Base-by-base conservation (phyloP, 1,140 invertebrate genomes). In the Drosophila grimshawi region DNA sequence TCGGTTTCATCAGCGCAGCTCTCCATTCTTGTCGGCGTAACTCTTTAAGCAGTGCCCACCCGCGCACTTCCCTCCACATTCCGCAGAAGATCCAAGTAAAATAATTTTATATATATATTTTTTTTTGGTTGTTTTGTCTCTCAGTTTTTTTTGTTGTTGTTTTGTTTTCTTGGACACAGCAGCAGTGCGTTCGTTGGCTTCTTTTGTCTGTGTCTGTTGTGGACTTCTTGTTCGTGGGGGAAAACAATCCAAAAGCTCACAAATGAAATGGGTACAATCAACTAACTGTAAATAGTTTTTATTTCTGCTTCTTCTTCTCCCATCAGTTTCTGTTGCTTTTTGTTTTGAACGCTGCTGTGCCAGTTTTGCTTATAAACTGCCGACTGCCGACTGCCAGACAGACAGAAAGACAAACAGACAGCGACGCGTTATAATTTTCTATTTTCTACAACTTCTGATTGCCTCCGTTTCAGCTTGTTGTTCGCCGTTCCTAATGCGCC, bases 191-290 rank as follows among this genome's bases (percentile, higher is more conserved):
- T 86, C 83, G 85, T 88, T 88, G 85, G 85, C 83, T 78, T 88
- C 78, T 80, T 88, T 83, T 83, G 80, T 88, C 51, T 67, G 49
- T 53, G 52, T 70, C 60, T 60, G 60, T 59, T 43, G 43, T 69
- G 19, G 55, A 41, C 56, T 60, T 46, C 60, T 70, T 66, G 56
- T 53, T 39, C 56, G 51, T 79, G 68, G 80, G 76, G 78, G 68
- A 76, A 78, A 86, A 88, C 76, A 75, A 79, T 82, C 79, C 81
- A 88, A 86, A 71, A 86, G 82, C 76, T 73, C 75, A 80, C 79
- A 86, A 86, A 86, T 80, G 80, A 81, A 89, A 89, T 89, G 85
- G 85, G 85, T 81, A 89, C 85, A 89, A 89, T 89, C 80, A 89
- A 81, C 86, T 89, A 89, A 89, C 85, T 85, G 85, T 89, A 89